Percentiles rank a stretch among this genome's conserved stretches.
These are phyloP conservation scores for Esox niger DNA, from an alignment of 2,113 vertebrate species.

Conservation along the genomic window DNA sequence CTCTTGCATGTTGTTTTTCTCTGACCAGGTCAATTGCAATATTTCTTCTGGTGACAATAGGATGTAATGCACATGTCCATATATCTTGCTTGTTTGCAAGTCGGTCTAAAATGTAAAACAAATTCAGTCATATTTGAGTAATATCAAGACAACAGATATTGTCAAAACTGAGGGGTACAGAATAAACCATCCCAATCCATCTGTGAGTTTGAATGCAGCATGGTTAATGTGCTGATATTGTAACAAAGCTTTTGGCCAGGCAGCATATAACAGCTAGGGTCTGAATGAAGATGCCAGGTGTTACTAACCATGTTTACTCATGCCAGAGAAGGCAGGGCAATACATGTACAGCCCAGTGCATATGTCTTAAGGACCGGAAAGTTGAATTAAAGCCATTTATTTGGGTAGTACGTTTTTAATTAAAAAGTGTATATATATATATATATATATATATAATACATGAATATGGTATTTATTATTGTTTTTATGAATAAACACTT, in stretches of 20 bases:
- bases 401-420: too few species aligned
- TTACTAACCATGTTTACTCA: not conserved
- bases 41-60: not conserved
- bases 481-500: too few species aligned
- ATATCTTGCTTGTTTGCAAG: not conserved
- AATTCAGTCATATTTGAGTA: not conserved
- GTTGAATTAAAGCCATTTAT: too few species aligned
- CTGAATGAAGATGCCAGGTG: constrained; percentile 7
- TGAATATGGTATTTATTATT: too few species aligned
- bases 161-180: not conserved
- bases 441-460: too few species aligned
- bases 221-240: constrained; percentile 23
- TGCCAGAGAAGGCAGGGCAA: too few species aligned
- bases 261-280: not conserved
- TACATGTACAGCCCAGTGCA: too few species aligned
- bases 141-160: constrained; percentile 3
- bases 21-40: not conserved
- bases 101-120: not conserved
- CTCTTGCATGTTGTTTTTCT: constrained; percentile 16
- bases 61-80: not conserved
- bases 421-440: too few species aligned
- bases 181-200: not conserved
- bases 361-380: too few species aligned
- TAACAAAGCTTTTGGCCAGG: constrained; percentile 4
- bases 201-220: constrained; percentile 19